These are phyloP conservation scores for Emydoidea blandingii DNA, from an alignment of 2,797 vertebrate species.

Conservation along the genomic window DNA sequence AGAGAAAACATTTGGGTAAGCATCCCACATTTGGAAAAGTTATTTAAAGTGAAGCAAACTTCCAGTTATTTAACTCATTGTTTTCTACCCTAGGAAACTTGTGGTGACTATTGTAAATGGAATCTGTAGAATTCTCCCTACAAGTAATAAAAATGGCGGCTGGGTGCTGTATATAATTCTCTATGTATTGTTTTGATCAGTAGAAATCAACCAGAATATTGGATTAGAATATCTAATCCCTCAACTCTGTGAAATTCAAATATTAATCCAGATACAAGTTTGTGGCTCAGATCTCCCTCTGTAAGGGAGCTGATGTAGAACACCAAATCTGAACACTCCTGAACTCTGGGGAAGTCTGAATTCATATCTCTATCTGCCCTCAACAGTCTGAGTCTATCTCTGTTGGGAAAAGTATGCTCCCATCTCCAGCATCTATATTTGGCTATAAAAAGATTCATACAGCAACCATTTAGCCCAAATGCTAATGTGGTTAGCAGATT, in stretches of 20 bases:
- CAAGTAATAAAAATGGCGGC: neutral
- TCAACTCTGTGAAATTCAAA: neutral
- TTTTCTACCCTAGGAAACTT: neutral
- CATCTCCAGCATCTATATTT: neutral
- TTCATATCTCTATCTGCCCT: no score
- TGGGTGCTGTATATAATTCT: neutral
- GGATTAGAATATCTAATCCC: neutral
- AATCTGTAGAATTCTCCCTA: neutral
- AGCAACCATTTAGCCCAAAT: neutral
- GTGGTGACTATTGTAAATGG: neutral
- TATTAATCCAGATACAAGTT: neutral
- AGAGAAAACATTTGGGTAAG: neutral
- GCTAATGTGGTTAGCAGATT: neutral
- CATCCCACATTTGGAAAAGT: neutral
- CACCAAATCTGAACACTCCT: neutral
- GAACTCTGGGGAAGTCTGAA: no score
- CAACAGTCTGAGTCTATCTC: no score
- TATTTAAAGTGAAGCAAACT: neutral
- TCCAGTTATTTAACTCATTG: neutral
- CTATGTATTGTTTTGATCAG: neutral
- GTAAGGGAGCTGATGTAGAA: neutral
- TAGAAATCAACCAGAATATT: neutral
- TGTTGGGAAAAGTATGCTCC: neutral
- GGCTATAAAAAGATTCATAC: neutral
- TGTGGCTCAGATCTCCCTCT: neutral